phyloP scores from a whole-genome alignment of 2,113 vertebrate genomes.

The Syngnathoides biaculeatus region DNA sequence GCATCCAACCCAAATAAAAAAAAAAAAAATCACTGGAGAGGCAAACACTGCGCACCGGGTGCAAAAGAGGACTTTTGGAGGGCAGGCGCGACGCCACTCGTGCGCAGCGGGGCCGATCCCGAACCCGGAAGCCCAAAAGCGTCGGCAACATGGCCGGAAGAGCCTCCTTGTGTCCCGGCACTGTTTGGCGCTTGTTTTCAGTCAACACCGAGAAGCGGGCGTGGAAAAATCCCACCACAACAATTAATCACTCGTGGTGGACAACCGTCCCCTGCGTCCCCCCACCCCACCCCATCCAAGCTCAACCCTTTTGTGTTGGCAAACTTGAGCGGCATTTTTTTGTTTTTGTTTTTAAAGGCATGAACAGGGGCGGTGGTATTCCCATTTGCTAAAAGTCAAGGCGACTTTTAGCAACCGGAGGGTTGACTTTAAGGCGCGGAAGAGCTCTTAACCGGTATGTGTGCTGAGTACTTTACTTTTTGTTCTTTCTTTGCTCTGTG shows the following conservation, averaged over 20 bases:
- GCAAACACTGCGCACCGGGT: neutral
- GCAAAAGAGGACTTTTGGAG: constrained; percentile 7
- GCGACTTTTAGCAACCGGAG: neutral
- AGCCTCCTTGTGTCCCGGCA: constrained; percentile 35
- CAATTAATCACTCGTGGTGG: constrained; percentile 82
- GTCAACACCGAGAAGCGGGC: constrained; percentile 68
- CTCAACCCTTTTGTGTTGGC: constrained; percentile 62
- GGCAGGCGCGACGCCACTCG: neutral
- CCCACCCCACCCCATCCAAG: constrained; percentile 34
- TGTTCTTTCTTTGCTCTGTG: constrained; percentile 6
- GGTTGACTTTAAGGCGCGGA: constrained; percentile 3
- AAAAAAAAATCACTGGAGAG: neutral
- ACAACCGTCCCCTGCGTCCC: constrained; percentile 58
- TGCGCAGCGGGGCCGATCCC: neutral
- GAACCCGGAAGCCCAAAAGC: constrained; percentile 1
- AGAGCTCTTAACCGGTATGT: neutral
- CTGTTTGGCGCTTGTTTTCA: constrained; percentile 70
- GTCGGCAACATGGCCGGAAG: constrained; percentile 36
- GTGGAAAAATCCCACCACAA: constrained; percentile 67
- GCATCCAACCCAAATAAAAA: too few relatives aligned
- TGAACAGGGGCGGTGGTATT: constrained; percentile 45
- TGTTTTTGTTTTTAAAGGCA: constrained; percentile 21
- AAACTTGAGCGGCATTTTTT: constrained; percentile 66
- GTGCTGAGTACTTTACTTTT: neutral
- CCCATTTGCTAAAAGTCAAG: constrained; percentile 14